Evolutionary conservation across 2,888 invertebrate genomes (phyloP).

Genomic region (Drosophila fungiperda): DNA sequence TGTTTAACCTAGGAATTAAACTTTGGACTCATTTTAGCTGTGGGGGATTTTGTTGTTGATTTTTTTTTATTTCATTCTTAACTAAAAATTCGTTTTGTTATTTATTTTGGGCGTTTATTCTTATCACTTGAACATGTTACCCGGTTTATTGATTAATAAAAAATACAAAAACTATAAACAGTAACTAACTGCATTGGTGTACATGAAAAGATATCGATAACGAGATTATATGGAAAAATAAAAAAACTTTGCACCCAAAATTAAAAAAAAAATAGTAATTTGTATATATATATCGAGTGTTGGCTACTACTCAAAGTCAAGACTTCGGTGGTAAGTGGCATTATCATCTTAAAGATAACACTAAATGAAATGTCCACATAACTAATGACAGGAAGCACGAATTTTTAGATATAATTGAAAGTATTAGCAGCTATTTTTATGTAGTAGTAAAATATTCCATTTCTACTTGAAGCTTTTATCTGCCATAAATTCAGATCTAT

Average conservation of each 20-base stretch:
- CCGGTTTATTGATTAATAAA: slow-evolving; percentile 74
- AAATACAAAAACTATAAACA: slow-evolving; percentile 23
- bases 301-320: slow-evolving; percentile 33
- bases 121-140: slow-evolving; percentile 43
- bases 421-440: not conserved
- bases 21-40: slow-evolving; percentile 48
- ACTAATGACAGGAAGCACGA: slow-evolving; percentile 33
- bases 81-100: slow-evolving; percentile 33
- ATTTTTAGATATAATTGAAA: not conserved
- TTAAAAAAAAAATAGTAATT: not conserved
- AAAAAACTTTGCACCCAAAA: slow-evolving; percentile 53
- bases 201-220: slow-evolving; percentile 37
- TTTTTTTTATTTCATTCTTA: slow-evolving; percentile 29
- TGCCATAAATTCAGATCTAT: slow-evolving; percentile 33
- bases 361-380: slow-evolving; percentile 25
- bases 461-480: not conserved
- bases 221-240: not conserved
- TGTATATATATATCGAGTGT: slow-evolving; percentile 12
- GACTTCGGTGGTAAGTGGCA: slow-evolving; percentile 34
- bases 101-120: slow-evolving; percentile 45
- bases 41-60: not conserved
- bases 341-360: slow-evolving; percentile 47
- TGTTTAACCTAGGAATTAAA: slow-evolving; percentile 27
- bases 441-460: not conserved
- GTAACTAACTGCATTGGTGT: slow-evolving; percentile 4